Base-by-base conservation (phyloP, 2,888 invertebrate species). In the Ormyrus rosae region DNA sequence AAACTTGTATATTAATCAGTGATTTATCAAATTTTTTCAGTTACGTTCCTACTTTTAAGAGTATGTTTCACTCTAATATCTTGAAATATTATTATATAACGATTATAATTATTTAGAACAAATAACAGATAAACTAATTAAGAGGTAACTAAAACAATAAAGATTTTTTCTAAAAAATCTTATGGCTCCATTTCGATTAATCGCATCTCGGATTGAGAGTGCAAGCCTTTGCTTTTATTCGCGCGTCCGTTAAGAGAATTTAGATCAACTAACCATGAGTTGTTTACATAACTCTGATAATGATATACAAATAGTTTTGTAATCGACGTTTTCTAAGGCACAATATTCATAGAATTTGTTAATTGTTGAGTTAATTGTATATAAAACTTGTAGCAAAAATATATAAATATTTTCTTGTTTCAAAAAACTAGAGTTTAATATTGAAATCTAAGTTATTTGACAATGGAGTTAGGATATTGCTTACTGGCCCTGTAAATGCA, bases 401-500 rank as follows among this genome's bases (percentile, higher is more conserved):
- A 34, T 34, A 34, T 34, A 34, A 34, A 34, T 34, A 34, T 34
- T 34, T 34, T 4, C 4, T 34, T 34, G 34, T 34, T 34, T 34
- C 4, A 34, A 4, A 34, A 64, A 56, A 55, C 46, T 10, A 48
- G 34, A 48, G 9, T 48, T 34, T 53, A 34, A 74, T 67, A 58
- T 74, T 13, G 34, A 58, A 56, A 50, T 58, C 9, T 67, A 56
- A 19, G 55, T 34, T 45, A 34, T 55, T 13, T 56, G 34, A 70
- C 56, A 64, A 46, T 72, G 34, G 10, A 58, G 73, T 69, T 46
- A 34, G 4, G 4, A 4, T 34, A 34, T 34, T 34, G 34, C 34
- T 71, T 75, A 75, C 74, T 78, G 81, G 78, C 69, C 51, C 55
- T 65, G 60, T 58, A 55, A 65, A 70, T 50, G 60, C 69, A 67